Conservation (phyloP, 2,888 invertebrate genomes). For the Nysson spinosus region DNA sequence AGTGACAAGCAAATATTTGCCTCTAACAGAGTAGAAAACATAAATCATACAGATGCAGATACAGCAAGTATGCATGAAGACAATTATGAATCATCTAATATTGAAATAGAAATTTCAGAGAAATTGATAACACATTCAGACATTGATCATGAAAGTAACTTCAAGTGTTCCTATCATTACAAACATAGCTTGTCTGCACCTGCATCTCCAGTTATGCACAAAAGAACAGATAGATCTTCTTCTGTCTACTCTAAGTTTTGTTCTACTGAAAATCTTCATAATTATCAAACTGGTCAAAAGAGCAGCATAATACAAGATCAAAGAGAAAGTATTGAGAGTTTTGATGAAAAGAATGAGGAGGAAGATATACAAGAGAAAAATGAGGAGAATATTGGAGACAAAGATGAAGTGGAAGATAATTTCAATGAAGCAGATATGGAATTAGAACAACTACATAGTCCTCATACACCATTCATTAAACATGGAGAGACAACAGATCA, state of each 20-base stretch:
- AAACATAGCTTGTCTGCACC: constrained; percentile 72
- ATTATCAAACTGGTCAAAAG: constrained; percentile 67
- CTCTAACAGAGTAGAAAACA: constrained; percentile 48
- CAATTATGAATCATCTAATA: constrained; percentile 38
- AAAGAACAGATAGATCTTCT: constrained; percentile 57
- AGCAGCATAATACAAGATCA: too few species aligned
- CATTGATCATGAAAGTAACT: constrained; percentile 33
- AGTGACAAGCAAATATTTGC: constrained; percentile 29
- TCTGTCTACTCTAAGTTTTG: constrained; percentile 68
- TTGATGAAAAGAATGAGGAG: constrained; percentile 63
- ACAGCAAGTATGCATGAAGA: constrained; percentile 21
- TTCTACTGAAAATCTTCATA: constrained; percentile 68
- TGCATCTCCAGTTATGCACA: constrained; percentile 63
- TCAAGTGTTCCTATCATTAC: constrained; percentile 60
- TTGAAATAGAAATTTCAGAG: constrained; percentile 35
- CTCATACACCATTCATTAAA: constrained; percentile 66
- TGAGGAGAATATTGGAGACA: constrained; percentile 70
- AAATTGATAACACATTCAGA: constrained; percentile 23
- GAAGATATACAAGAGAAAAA: constrained; percentile 71
- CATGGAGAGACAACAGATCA: constrained; percentile 55
- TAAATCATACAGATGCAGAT: constrained; percentile 31
- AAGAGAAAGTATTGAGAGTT: too few species aligned
- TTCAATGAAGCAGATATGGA: constrained; percentile 76
- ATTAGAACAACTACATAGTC: constrained; percentile 68
- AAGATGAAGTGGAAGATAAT: constrained; percentile 76